phyloP scores from a whole-genome alignment of 2,797 vertebrate genomes.

The Cheirogaleus major region DNA sequence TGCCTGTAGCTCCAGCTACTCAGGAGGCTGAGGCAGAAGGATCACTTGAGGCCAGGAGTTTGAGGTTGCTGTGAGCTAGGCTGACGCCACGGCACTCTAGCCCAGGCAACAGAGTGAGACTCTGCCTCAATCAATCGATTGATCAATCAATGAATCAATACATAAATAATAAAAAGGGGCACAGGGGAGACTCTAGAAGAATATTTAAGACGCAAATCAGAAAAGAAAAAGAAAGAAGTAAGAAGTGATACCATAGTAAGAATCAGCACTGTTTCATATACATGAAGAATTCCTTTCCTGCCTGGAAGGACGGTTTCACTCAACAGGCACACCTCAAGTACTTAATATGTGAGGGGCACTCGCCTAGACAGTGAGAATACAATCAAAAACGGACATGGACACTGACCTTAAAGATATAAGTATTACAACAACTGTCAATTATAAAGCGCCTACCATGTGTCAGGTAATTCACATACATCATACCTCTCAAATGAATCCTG shows the following conservation, averaged over 20 bases:
- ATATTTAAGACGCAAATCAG: slow-evolving; percentile 28
- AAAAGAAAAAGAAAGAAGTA: slow-evolving; percentile 38
- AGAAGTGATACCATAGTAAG: background rate
- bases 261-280: background rate
- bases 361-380: background rate
- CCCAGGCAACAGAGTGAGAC: background rate
- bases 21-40: background rate
- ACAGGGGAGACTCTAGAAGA: background rate
- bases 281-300: background rate
- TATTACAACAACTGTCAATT: background rate
- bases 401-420: background rate
- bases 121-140: background rate
- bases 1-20: background rate
- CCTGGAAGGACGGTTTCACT: background rate
- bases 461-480: background rate
- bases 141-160: too few species aligned
- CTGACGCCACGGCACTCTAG: too few species aligned
- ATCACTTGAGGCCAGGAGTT: background rate
- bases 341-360: background rate
- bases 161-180: too few species aligned
- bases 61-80: background rate
- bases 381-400: background rate
- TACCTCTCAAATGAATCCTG: background rate
- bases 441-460: background rate
- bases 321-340: background rate